Base-by-base conservation (phyloP, 2,113 vertebrate genomes). In the Chelonoidis abingdonii region DNA sequence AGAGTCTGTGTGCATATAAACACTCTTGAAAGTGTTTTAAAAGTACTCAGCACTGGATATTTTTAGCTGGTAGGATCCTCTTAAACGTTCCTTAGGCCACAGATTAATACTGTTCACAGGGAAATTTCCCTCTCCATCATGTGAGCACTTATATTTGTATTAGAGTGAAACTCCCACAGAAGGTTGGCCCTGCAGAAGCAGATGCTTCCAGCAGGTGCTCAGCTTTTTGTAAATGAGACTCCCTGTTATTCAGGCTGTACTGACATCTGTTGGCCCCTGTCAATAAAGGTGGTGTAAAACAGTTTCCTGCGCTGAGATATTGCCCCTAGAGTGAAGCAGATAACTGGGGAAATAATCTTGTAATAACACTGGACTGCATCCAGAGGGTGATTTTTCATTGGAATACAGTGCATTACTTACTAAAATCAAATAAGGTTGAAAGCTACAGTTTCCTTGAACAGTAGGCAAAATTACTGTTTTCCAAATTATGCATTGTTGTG, bases 51-150 rank as follows among this genome's bases (percentile, higher is more conserved):
- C 41, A 83, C 83, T 1, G 29, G 86, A 82, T 96, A 80, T 97
- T 97, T 97, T 95, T 94, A 96, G 95, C 95, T 1, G 78, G 53
- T 10, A 86, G 82, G 95, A 95, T 86, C 86, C 94, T 53, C 91
- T 44, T 80, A 82, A 53, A 65, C 85, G 91, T 92, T 65, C 88
- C 78, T 89, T 3, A 29, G 35, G 83, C 24, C 80, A 17, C 41
- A 41, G 62, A 21, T 80, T 84, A 87, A 93, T 7, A 8, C 56
- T 17, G 90, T 5, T 57, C 57, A 2, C 2, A 6, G 90, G 17
- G 9, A 92, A 49, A 21, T 78, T 65, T 75, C 72, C 80, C 92
- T 95, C 83, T 72, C 56, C 27, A 69, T 79, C 89, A 93, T 79
- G 1, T 85, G 80, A 8, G 44, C 1, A 79, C 88, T 86, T 72